Conservation (phyloP, 2,888 invertebrate genomes). For the Nomada ruficornis region DNA sequence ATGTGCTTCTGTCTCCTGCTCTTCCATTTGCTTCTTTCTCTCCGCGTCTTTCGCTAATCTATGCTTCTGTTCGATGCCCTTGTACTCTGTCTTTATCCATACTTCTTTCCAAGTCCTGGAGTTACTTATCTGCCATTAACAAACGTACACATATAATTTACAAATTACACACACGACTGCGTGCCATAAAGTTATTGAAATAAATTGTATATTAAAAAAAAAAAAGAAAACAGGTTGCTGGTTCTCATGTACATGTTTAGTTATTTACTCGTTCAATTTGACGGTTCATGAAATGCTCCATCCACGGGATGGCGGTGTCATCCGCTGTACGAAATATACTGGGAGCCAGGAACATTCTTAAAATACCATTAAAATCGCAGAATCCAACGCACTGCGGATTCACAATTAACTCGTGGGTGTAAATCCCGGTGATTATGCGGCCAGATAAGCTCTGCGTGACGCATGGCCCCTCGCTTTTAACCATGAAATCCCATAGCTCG, state of each 20-base stretch:
- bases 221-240: too few species aligned
- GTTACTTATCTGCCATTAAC: conserved; percentile 83
- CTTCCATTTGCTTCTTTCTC: conserved; percentile 82
- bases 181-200: neutral
- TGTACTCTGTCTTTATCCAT: conserved; percentile 85
- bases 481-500: conserved; percentile 92
- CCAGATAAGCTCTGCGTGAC: conserved; percentile 88
- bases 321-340: conserved; percentile 85
- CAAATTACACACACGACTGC: neutral
- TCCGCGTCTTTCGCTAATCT: conserved; percentile 84
- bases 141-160: neutral
- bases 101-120: conserved; percentile 87
- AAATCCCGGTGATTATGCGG: conserved; percentile 87
- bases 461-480: conserved; percentile 89
- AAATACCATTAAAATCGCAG: conserved; percentile 89
- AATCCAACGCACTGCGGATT: conserved; percentile 88
- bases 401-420: conserved; percentile 86
- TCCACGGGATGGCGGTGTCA: conserved; percentile 82
- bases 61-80: conserved; percentile 84
- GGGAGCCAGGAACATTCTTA: conserved; percentile 88
- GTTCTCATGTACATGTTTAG: too few species aligned
- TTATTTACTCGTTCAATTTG: conserved; percentile 74
- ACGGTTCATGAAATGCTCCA: conserved; percentile 75
- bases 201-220: too few species aligned
- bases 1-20: conserved; percentile 9